These are phyloP conservation scores for Melanostoma scalare DNA, from an alignment of 2,888 invertebrate species.

Conservation along the genomic window DNA sequence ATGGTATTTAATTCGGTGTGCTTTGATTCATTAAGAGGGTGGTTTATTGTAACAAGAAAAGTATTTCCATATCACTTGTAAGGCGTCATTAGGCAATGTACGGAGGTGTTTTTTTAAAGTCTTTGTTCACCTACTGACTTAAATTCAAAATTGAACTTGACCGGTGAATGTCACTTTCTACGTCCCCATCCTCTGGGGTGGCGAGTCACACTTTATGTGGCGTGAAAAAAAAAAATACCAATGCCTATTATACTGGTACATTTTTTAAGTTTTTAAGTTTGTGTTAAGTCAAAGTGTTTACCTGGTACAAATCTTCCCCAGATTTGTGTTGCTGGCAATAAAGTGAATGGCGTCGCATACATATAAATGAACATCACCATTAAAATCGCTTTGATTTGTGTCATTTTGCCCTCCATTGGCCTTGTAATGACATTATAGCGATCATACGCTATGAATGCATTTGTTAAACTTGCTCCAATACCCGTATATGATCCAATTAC, in stretches of 20 bases:
- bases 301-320: slow-evolving; percentile 94
- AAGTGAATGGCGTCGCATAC: slow-evolving; percentile 91
- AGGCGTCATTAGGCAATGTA: slow-evolving; percentile 27
- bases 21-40: slow-evolving; percentile 25
- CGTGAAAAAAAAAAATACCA: no score
- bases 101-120: neutral
- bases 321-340: slow-evolving; percentile 90
- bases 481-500: slow-evolving; percentile 90
- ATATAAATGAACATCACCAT: slow-evolving; percentile 89
- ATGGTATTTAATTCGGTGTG: slow-evolving; percentile 15
- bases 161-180: no score
- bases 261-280: no score
- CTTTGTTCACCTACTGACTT: slow-evolving; percentile 7
- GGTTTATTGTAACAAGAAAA: neutral
- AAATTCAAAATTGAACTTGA: slow-evolving; percentile 22
- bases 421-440: slow-evolving; percentile 90
- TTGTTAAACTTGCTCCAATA: slow-evolving; percentile 90
- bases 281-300: slow-evolving; percentile 61
- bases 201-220: no score
- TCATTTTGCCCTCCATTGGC: slow-evolving; percentile 91
- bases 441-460: slow-evolving; percentile 93
- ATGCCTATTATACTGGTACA: no score
- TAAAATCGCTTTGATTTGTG: slow-evolving; percentile 89
- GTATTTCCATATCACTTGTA: slow-evolving; percentile 42
- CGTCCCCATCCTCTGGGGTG: no score